Conservation (phyloP, 1,140 invertebrate genomes). For the Lineus longissimus region DNA sequence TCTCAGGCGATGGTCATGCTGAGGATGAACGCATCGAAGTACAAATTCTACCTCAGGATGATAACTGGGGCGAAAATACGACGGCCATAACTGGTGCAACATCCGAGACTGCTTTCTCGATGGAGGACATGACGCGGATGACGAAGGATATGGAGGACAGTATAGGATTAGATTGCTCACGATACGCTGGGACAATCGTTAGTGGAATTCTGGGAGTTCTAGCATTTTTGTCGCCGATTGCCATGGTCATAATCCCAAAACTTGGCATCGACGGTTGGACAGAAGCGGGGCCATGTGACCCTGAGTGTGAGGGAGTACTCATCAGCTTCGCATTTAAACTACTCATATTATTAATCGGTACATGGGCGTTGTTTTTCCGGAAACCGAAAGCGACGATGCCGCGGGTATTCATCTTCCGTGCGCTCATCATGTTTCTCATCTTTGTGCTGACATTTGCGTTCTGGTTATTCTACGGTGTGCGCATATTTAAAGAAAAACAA, state of each 20-base stretch:
- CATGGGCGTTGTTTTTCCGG: slow-evolving; percentile 73
- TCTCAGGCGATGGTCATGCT: slow-evolving; percentile 32
- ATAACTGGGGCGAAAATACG: slow-evolving; percentile 97
- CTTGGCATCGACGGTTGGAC: slow-evolving; percentile 58
- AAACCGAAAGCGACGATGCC: slow-evolving; percentile 74
- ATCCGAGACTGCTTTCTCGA: slow-evolving; percentile 76
- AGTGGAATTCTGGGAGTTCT: slow-evolving; percentile 72
- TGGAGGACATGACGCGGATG: slow-evolving; percentile 69
- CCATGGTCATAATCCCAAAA: slow-evolving; percentile 90
- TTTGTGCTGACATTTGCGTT: slow-evolving; percentile 90
- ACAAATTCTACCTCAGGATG: slow-evolving; percentile 86
- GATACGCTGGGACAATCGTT: slow-evolving; percentile 64
- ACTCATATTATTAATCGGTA: slow-evolving; percentile 81
- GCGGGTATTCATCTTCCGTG: slow-evolving; percentile 84
- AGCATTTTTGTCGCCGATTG: slow-evolving; percentile 85
- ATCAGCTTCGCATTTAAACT: slow-evolving; percentile 89
- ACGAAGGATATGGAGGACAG: slow-evolving; percentile 43
- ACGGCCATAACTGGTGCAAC: slow-evolving; percentile 96
- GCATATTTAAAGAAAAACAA: slow-evolving; percentile 47
- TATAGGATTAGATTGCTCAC: slow-evolving; percentile 52
- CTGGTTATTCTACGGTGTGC: slow-evolving; percentile 97
- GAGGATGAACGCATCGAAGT: slow-evolving; percentile 71
- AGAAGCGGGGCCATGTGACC: slow-evolving; percentile 62
- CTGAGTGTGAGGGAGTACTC: slow-evolving; percentile 84
- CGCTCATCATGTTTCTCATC: slow-evolving; percentile 81